These are phyloP conservation scores for Poeciliopsis presidionis DNA, from an alignment of 2,797 vertebrate genomes.

Conservation along the genomic window DNA sequence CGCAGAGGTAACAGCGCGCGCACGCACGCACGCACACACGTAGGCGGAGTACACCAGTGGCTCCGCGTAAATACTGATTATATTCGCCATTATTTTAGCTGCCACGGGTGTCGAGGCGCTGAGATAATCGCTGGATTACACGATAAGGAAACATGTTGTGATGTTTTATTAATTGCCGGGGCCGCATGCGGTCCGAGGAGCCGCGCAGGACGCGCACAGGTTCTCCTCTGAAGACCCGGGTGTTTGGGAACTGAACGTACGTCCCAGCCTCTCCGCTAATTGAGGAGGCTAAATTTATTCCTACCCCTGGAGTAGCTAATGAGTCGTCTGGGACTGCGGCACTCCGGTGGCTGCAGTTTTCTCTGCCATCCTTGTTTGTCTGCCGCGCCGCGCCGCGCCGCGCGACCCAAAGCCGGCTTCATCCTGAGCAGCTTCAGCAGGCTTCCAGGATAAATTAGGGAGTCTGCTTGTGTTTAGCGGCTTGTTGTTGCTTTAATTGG, in stretches of 20 bases:
- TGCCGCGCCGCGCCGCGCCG: conserved; percentile 13
- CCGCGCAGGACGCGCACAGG: not conserved
- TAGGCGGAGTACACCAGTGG: conserved; percentile 11
- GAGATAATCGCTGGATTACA: conserved; percentile 16
- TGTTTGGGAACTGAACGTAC: conserved; percentile 20
- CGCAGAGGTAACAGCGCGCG: conserved; percentile 33
- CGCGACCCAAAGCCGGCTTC: conserved; percentile 16
- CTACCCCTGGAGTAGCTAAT: conserved; percentile 66
- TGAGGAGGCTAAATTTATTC: conserved; percentile 67
- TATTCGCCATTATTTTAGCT: not conserved
- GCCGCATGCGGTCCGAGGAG: not conserved
- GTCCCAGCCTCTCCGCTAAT: conserved; percentile 50
- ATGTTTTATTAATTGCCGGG: not conserved
- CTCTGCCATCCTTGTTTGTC: conserved; percentile 40
- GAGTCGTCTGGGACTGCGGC: conserved; percentile 52
- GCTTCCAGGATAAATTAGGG: conserved; percentile 56
- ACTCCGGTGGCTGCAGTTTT: conserved; percentile 33
- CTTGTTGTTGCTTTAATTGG: conserved; percentile 68
- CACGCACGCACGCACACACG: conserved; percentile 4
- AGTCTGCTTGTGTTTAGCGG: conserved; percentile 52
- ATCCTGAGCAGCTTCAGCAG: conserved; percentile 36
- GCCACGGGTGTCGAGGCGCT: not conserved
- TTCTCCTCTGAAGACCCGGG: not conserved
- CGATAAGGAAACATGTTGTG: not conserved
- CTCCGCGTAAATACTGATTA: conserved; percentile 17